phyloP scores from a whole-genome alignment of 2,888 invertebrate genomes.

The Autographa pulchrina region DNA sequence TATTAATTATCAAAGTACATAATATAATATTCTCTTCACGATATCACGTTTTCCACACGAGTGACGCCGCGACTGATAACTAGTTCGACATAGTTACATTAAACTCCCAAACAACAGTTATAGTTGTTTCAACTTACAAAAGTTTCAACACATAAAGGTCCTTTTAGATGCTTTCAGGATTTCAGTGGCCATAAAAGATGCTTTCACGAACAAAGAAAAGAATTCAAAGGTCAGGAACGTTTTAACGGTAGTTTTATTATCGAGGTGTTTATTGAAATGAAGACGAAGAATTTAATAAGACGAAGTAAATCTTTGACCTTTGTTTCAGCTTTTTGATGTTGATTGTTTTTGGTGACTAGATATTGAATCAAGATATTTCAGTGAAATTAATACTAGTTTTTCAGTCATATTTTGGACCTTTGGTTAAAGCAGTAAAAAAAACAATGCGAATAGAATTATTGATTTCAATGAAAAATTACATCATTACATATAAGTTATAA shows the following conservation, averaged over 20 bases:
- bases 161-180: slow-evolving; percentile 43
- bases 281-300: background rate
- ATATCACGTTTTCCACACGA: background rate
- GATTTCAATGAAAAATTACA: too few relatives aligned
- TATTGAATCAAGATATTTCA: too few relatives aligned
- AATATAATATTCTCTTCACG: background rate
- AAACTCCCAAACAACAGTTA: slow-evolving; percentile 2
- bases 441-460: too few relatives aligned
- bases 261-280: background rate
- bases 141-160: slow-evolving; percentile 32
- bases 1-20: too few relatives aligned
- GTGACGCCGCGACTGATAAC: background rate
- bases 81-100: background rate
- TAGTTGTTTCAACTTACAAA: slow-evolving; percentile 37
- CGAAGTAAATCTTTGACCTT: background rate
- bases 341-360: too few relatives aligned
- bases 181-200: slow-evolving; percentile 42
- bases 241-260: background rate
- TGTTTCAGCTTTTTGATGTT: background rate
- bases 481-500: too few relatives aligned
- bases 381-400: too few relatives aligned
- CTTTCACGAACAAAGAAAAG: slow-evolving; percentile 23
- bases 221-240: slow-evolving; percentile 22
- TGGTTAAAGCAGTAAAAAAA: too few relatives aligned
- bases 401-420: too few relatives aligned